Conservation (phyloP, 2,113 vertebrate species). For the Fregata magnificens region DNA sequence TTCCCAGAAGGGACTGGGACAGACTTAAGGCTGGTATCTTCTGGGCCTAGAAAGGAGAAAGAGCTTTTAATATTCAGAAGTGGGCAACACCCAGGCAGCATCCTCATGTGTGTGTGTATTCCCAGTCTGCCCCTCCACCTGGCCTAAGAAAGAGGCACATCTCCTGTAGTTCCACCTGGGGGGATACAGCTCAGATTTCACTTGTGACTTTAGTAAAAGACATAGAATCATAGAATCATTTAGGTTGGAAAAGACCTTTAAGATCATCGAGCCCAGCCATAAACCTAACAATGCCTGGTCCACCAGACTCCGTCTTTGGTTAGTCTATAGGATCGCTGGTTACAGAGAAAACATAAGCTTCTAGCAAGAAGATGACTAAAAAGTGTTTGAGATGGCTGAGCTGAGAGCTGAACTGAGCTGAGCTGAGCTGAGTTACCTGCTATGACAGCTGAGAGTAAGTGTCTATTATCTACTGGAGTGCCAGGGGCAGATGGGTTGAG, state of each 20-base stretch:
- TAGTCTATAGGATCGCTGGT: background rate
- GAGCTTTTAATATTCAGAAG: background rate
- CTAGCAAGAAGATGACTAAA: too few species aligned
- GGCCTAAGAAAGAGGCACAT: background rate
- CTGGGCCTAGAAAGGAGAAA: background rate
- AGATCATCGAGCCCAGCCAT: background rate
- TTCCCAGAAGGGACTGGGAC: background rate
- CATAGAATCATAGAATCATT: too few species aligned
- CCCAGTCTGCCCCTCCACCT: too few species aligned
- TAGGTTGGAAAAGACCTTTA: background rate
- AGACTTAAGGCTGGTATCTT: too few species aligned
- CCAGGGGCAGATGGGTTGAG: background rate
- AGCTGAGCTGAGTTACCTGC: background rate
- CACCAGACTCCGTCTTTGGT: background rate
- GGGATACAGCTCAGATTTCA: background rate
- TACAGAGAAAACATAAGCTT: background rate
- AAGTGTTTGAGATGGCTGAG: background rate
- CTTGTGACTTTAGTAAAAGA: background rate
- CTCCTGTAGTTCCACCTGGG: background rate
- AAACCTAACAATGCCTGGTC: background rate
- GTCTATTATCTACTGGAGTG: background rate
- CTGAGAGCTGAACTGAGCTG: background rate
- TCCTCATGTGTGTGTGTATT: fast-evolving
- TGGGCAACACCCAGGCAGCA: background rate
- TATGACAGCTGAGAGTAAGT: background rate